Percentiles rank a stretch among this genome's conserved stretches.
These are phyloP conservation scores for Bradypodion pumilum DNA, from an alignment of 2,797 vertebrate species.

Conservation along the genomic window DNA sequence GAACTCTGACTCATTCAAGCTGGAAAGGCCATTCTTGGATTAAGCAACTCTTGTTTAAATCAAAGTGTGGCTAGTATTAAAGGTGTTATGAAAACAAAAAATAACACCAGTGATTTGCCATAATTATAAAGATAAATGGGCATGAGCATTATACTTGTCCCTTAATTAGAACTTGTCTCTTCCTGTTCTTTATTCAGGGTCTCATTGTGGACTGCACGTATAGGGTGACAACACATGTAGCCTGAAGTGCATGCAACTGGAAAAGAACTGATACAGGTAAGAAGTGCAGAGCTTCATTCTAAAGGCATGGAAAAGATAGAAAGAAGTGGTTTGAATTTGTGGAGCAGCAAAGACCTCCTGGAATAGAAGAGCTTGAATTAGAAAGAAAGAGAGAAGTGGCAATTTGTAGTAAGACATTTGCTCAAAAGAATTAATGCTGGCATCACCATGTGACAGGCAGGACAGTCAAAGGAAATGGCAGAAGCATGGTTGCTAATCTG, in stretches of 20 bases:
- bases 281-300: neutral
- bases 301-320: neutral
- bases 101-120: conserved; percentile 52
- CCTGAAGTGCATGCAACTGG: neutral
- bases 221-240: neutral
- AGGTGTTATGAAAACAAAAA: conserved; percentile 53
- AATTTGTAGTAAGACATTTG: too few relatives aligned
- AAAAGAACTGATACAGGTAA: neutral
- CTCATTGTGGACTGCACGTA: neutral
- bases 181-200: neutral
- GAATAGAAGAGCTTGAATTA: neutral
- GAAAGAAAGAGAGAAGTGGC: neutral
- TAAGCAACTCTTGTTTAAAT: conserved; percentile 9
- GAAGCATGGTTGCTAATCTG: too few relatives aligned
- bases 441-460: neutral
- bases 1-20: neutral
- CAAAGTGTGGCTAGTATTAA: conserved; percentile 2
- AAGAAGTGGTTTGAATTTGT: neutral
- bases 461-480: too few relatives aligned
- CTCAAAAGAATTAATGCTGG: too few relatives aligned
- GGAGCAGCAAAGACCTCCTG: neutral
- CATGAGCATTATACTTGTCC: conserved; percentile 10
- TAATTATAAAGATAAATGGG: conserved; percentile 42
- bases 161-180: conserved; percentile 29
- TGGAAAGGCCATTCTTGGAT: conserved; percentile 3